Base-by-base conservation (phyloP, 2,888 invertebrate genomes). In the Trichogramma dendrolimi region DNA sequence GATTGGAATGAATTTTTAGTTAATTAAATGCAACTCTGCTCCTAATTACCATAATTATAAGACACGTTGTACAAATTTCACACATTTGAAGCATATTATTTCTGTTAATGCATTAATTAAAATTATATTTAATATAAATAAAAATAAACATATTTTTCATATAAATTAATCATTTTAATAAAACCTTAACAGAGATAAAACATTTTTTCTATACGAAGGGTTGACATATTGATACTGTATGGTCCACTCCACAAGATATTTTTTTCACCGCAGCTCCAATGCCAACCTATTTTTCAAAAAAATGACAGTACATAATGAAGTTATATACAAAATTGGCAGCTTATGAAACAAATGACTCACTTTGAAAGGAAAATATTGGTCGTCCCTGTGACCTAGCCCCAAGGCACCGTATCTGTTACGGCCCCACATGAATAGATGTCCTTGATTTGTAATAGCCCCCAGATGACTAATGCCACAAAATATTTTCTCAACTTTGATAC, bases 381-480 rank as follows among this genome's bases (percentile, higher is more conserved):
- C 90, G 60, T 90, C 87, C 1, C 78, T 76, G 73, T 88, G 84
- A 0, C 94, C 94, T 46, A 96, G 78, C 0, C 97, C 97, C 0
- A 98, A 82, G 72, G 91, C 91, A 0, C 91, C 91, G 68, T 85
- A 85, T 70, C 87, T 85, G 78, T 97, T 96, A 71, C 89, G 84
- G 0, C 97, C 97, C 97, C 97, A 98, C 79, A 87, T 90, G 72
- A 88, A 97, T 6, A 97, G 79, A 79, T 95, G 91, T 0, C 94
- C 94, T 27, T 81, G 82, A 67, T 88, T 89, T 14, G 92, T 96
- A 0, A 95, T 79, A 0, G 94, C 96, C 11, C 89, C 90, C 76
- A 92, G 84, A 75, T 90, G 87, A 68, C 86, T 87, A 58, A 92
- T 83, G 0, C 94, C 92, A 75, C 89, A 87, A 38, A 80, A 82